Percentiles rank a stretch among this genome's conserved stretches.
Conservation (phyloP, 2,113 vertebrate species). For the Promerops cafer region DNA sequence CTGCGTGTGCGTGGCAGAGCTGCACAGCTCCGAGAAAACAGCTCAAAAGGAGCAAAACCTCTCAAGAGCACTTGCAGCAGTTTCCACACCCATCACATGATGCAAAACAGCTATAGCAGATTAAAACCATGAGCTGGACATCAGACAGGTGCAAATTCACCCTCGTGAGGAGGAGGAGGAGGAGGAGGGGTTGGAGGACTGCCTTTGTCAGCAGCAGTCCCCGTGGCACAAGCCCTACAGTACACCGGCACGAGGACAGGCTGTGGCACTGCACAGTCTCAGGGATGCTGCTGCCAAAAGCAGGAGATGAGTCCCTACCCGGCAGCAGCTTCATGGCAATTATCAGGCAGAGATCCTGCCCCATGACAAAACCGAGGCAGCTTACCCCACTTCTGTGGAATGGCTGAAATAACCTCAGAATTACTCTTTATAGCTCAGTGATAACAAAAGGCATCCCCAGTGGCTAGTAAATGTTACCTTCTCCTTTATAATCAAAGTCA, state of each 20-base stretch:
- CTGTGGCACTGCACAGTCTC: not conserved
- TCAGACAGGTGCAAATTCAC: not conserved
- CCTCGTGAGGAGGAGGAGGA: too few species aligned
- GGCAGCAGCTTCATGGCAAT: not conserved
- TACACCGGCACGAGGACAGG: fast-evolving
- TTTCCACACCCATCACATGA: fast-evolving
- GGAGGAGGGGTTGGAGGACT: not conserved
- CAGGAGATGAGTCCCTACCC: not conserved
- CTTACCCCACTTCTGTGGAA: not conserved
- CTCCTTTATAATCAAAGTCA: not conserved
- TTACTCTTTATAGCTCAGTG: not conserved
- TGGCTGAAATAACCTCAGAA: not conserved
- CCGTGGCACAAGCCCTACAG: too few species aligned
- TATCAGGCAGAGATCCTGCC: not conserved
- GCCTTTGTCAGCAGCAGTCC: not conserved
- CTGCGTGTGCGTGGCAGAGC: not conserved
- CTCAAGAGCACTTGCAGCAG: not conserved
- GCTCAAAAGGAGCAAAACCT: not conserved
- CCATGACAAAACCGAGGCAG: not conserved
- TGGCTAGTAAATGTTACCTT: not conserved
- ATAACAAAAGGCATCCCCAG: not conserved
- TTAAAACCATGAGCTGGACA: not conserved
- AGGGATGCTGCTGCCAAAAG: not conserved
- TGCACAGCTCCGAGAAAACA: not conserved
- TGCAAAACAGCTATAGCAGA: not conserved